These are phyloP conservation scores for Tragelaphus oryx DNA, from an alignment of 2,797 vertebrate genomes.

Conservation along the genomic window DNA sequence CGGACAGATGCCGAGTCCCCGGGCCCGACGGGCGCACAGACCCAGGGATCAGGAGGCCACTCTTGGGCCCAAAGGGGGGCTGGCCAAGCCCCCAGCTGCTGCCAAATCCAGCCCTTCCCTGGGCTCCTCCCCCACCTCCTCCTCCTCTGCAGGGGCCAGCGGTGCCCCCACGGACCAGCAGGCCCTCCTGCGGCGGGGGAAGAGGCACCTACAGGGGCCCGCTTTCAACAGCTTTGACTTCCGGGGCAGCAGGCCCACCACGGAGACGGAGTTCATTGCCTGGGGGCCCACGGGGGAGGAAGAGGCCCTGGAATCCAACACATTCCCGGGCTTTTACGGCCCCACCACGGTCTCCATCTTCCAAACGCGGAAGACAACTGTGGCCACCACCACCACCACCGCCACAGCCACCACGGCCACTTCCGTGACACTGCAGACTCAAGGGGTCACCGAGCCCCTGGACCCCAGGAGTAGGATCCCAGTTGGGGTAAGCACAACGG, in stretches of 20 bases:
- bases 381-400: conserved; percentile 43
- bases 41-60: conserved; percentile 60
- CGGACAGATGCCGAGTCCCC: conserved; percentile 53
- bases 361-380: conserved; percentile 68
- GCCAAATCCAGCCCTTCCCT: conserved; percentile 41
- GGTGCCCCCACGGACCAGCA: conserved; percentile 42
- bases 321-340: conserved; percentile 72
- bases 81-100: conserved; percentile 41
- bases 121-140: not conserved
- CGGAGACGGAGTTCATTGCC: conserved; percentile 81
- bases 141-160: not conserved
- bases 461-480: conserved; percentile 69
- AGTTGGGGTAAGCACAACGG: conserved; percentile 74
- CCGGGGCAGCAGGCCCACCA: conserved; percentile 70
- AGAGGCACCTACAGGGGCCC: conserved; percentile 71
- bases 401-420: conserved; percentile 33
- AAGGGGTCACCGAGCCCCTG: conserved; percentile 58
- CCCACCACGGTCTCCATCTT: conserved; percentile 68
- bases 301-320: conserved; percentile 78
- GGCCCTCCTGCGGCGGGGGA: conserved; percentile 61
- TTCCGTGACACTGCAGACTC: conserved; percentile 61
- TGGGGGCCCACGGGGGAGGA: conserved; percentile 85
- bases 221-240: conserved; percentile 56
- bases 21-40: conserved; percentile 66
- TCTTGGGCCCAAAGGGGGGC: conserved; percentile 57